Conservation (phyloP, 2,888 invertebrate genomes). For the Cenopis cana region DNA sequence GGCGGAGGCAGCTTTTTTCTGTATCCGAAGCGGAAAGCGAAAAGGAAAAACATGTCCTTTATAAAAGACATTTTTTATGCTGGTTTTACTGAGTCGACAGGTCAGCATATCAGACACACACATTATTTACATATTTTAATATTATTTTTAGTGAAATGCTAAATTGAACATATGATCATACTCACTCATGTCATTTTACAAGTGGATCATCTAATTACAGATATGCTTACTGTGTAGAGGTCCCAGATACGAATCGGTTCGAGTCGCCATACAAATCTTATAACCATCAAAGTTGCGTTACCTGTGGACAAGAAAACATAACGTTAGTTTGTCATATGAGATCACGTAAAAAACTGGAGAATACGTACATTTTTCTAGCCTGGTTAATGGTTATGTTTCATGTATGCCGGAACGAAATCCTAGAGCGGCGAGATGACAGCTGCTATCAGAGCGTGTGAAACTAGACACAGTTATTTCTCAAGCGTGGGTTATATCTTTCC, state of each 20-base stretch:
- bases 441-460: slow-evolving; percentile 21
- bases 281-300: neutral
- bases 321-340: neutral
- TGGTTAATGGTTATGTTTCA: slow-evolving; percentile 5
- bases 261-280: neutral
- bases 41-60: neutral
- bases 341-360: too few relatives aligned
- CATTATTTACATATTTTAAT: neutral
- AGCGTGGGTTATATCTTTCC: too few relatives aligned
- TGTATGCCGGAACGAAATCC: slow-evolving; percentile 7
- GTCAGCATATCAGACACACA: neutral
- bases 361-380: slow-evolving; percentile 10
- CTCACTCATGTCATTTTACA: too few relatives aligned
- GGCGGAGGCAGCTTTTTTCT: slow-evolving; percentile 1
- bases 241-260: neutral
- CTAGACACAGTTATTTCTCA: neutral
- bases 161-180: neutral
- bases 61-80: neutral
- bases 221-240: neutral
- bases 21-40: neutral
- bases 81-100: neutral
- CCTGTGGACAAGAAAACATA: slow-evolving; percentile 16
- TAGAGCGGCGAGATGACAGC: slow-evolving; percentile 5
- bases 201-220: neutral
- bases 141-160: neutral